Percentiles rank a stretch among this genome's conserved stretches.
Conservation (phyloP, 2,888 invertebrate species). For the Dryomyza anilis region DNA sequence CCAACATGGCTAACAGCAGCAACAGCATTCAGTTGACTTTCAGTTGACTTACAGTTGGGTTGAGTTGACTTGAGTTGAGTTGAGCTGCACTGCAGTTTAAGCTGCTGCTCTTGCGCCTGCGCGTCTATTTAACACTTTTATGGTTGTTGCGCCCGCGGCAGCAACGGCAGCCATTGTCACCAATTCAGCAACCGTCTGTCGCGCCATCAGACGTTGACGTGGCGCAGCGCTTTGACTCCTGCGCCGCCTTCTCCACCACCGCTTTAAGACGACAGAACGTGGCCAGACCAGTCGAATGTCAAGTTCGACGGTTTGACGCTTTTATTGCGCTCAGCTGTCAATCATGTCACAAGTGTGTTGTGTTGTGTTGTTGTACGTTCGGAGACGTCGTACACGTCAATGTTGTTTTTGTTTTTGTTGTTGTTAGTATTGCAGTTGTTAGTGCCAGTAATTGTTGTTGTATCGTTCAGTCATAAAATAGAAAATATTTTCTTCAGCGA, state of each 20-base stretch:
- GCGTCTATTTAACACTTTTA: conserved; percentile 13
- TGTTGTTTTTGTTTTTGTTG: conserved; percentile 9
- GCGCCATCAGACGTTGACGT: not conserved
- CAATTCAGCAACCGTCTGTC: not conserved
- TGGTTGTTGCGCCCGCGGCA: conserved; percentile 5
- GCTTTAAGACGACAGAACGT: not conserved
- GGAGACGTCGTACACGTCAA: not conserved
- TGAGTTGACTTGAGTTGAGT: not conserved
- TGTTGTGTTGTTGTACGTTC: not conserved
- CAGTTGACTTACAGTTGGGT: not conserved
- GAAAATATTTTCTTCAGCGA: not conserved
- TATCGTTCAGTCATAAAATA: not conserved
- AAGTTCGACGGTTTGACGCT: conserved; percentile 14
- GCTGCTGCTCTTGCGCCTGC: not conserved
- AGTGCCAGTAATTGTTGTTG: not conserved
- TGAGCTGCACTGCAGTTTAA: not conserved
- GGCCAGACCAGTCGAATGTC: not conserved
- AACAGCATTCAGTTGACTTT: too few relatives aligned
- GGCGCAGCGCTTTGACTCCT: not conserved
- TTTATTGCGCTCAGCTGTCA: conserved; percentile 18
- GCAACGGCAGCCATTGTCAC: not conserved
- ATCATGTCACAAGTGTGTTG: conserved; percentile 13
- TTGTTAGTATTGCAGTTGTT: not conserved
- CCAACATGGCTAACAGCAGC: too few relatives aligned
- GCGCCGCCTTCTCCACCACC: not conserved